Conservation (phyloP, 2,888 invertebrate genomes). For the Nephrotoma guestfalica region DNA sequence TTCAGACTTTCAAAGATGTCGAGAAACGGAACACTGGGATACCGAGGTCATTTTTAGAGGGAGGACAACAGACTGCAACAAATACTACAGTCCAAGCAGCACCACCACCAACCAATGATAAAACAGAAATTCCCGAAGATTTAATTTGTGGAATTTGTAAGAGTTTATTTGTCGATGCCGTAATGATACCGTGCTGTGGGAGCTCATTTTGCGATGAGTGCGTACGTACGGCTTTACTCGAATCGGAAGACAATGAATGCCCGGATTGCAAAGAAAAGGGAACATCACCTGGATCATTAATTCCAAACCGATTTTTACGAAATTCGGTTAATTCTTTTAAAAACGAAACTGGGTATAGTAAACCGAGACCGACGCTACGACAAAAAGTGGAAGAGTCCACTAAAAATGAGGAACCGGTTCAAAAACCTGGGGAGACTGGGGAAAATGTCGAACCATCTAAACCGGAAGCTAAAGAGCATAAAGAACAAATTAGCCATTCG, state of each 20-base stretch:
- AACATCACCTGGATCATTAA: conserved; percentile 81
- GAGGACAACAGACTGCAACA: conserved; percentile 67
- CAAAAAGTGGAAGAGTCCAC: neutral
- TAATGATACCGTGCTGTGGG: conserved; percentile 96
- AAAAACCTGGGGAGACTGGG: neutral
- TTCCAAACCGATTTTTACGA: conserved; percentile 82
- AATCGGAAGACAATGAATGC: conserved; percentile 90
- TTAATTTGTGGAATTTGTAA: conserved; percentile 84
- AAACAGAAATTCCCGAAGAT: conserved; percentile 76
- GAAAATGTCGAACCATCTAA: neutral
- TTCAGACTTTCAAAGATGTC: conserved; percentile 21
- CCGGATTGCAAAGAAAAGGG: conserved; percentile 89
- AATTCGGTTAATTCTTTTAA: conserved; percentile 81
- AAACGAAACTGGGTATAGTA: conserved; percentile 80
- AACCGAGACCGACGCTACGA: conserved; percentile 20
- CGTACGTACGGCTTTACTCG: conserved; percentile 60
- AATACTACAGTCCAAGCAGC: conserved; percentile 25
- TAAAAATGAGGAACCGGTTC: neutral
- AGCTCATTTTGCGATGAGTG: conserved; percentile 98
- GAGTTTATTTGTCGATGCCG: conserved; percentile 86
- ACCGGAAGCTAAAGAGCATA: neutral
- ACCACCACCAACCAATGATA: conserved; percentile 31
- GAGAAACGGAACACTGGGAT: conserved; percentile 95
- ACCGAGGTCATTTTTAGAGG: conserved; percentile 89
- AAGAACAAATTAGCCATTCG: neutral